A percentile compares a stretch with the other conserved stretches of the same genome.
Conservation (phyloP, 2,113 vertebrate species). For the Fulica atra region DNA sequence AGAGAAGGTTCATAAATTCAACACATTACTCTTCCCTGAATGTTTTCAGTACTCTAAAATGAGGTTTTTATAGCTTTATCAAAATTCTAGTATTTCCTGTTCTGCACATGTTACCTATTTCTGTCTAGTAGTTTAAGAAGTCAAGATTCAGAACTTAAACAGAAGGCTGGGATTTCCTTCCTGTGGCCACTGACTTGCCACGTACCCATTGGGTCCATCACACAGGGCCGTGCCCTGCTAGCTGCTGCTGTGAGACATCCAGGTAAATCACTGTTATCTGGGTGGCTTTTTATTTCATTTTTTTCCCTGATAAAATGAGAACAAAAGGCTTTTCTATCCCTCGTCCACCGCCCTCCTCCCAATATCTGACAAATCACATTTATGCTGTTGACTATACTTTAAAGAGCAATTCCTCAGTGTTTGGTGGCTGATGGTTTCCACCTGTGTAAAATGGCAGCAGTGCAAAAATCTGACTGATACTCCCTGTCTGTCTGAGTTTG, state of each 20-base stretch:
- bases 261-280: too few relatives aligned
- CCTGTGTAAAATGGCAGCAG: background rate
- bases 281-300: too few relatives aligned
- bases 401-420: background rate
- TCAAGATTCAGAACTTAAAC: background rate
- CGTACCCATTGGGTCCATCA: background rate
- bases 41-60: background rate
- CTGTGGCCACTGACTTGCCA: background rate
- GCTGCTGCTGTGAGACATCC: background rate
- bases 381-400: background rate
- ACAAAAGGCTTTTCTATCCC: background rate
- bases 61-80: background rate
- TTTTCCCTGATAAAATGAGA: background rate
- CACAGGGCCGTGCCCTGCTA: background rate
- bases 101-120: background rate
- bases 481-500: background rate
- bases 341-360: background rate
- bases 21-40: background rate
- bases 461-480: background rate
- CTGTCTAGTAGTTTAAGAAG: background rate
- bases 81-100: background rate
- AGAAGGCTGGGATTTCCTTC: background rate
- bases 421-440: background rate
- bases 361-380: background rate
- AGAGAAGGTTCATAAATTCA: background rate